These are phyloP conservation scores for Coreius guichenoti DNA, from an alignment of 2,797 vertebrate species.

Conservation along the genomic window DNA sequence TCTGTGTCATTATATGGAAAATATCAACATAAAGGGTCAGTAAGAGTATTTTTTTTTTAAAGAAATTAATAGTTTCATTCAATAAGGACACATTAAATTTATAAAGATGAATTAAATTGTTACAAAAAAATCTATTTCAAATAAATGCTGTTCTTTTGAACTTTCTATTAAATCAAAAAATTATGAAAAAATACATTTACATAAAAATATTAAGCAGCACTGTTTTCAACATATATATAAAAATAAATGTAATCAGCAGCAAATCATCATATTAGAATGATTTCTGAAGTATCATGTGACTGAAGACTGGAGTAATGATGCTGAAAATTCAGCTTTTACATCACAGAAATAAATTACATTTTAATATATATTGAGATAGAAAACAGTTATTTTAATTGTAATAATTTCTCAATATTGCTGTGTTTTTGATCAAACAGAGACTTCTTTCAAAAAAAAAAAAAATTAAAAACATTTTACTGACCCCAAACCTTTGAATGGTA, in stretches of 20 bases:
- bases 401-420: too few species aligned
- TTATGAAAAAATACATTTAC: too few species aligned
- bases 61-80: background rate
- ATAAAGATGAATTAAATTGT: background rate
- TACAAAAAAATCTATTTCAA: too few species aligned
- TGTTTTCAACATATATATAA: background rate
- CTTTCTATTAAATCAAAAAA: too few species aligned
- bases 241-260: too few species aligned
- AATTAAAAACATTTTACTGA: background rate
- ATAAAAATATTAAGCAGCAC: background rate
- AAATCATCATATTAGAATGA: too few species aligned
- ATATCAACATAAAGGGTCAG: background rate
- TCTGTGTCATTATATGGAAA: background rate
- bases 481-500: background rate
- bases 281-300: too few species aligned
- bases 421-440: too few species aligned
- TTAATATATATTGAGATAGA: background rate
- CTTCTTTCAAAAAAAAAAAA: too few species aligned
- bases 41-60: background rate
- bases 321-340: background rate
- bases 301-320: too few species aligned
- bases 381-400: background rate
- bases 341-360: too few species aligned
- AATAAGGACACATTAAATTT: background rate
- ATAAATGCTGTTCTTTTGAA: too few species aligned